phyloP scores from a whole-genome alignment of 2,113 vertebrate species.

The Numida meleagris region DNA sequence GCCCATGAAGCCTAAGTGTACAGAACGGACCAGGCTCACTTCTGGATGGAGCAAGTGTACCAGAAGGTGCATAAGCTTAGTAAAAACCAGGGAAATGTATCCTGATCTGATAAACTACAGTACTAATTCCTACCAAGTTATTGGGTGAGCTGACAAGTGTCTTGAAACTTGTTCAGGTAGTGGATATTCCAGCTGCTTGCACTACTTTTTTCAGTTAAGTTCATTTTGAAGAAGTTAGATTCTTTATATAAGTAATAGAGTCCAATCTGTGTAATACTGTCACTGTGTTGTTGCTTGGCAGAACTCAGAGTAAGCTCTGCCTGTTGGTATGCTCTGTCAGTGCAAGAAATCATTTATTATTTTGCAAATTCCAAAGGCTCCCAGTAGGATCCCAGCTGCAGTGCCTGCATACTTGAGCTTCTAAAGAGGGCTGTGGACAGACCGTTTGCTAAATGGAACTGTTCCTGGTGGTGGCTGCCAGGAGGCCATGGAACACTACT shows the following conservation, averaged over 20 bases:
- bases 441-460: not conserved
- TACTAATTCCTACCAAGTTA: not conserved
- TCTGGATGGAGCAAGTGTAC: not conserved
- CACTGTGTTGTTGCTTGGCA: not conserved
- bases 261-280: accelerated
- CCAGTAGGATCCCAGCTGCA: not conserved
- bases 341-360: not conserved
- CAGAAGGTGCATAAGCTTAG: not conserved
- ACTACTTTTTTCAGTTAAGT: accelerated
- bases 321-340: not conserved
- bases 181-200: not conserved
- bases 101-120: not conserved
- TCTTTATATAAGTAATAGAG: not conserved
- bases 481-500: not conserved
- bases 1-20: not conserved
- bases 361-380: not conserved
- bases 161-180: not conserved
- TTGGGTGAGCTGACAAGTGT: accelerated
- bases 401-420: not conserved
- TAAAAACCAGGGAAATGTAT: not conserved
- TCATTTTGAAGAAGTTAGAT: not conserved
- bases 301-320: not conserved
- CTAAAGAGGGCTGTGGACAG: not conserved
- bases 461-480: not conserved
- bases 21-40: not conserved